Percentiles rank a stretch among this genome's conserved stretches.
Evolutionary conservation across 1,140 invertebrate species (phyloP).

Genomic region (Aporrectodea caliginosa): DNA sequence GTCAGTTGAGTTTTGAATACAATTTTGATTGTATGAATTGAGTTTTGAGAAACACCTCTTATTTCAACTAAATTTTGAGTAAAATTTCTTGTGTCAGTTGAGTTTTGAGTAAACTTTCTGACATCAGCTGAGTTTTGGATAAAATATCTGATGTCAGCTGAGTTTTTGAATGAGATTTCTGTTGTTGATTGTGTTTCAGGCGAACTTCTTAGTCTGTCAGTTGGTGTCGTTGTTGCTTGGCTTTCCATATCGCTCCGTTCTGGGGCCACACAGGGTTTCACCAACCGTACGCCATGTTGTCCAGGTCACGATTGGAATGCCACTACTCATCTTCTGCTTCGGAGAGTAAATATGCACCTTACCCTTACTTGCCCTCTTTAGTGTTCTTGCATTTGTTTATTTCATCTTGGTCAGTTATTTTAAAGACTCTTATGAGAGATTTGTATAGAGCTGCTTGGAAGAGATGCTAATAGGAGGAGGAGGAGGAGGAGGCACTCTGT

Average conservation of each 20-base stretch:
- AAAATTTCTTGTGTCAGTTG: neutral
- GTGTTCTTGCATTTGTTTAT: neutral
- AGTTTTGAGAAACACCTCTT: too few species aligned
- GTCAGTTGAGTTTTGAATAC: neutral
- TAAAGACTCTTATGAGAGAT: neutral
- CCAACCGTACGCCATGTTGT: slow-evolving; percentile 38
- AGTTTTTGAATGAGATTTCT: neutral
- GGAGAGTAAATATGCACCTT: slow-evolving; percentile 40
- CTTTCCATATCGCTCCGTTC: slow-evolving; percentile 40
- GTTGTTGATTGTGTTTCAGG: slow-evolving; percentile 31
- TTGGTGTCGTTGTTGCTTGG: slow-evolving; percentile 40
- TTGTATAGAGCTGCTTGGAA: too few species aligned
- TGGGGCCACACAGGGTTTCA: slow-evolving; percentile 36
- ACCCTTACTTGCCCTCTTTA: neutral
- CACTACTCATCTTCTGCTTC: slow-evolving; percentile 47
- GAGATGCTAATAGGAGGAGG: neutral
- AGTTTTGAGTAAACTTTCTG: neutral
- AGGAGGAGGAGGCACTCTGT: neutral
- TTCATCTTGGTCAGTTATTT: neutral
- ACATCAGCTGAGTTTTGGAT: neutral
- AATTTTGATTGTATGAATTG: neutral
- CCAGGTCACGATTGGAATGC: slow-evolving; percentile 41
- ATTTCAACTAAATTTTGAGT: too few species aligned
- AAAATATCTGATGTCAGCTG: neutral
- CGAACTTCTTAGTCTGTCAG: slow-evolving; percentile 49